Conservation (phyloP, 2,888 invertebrate species). For the Phanerotoma sp. region DNA sequence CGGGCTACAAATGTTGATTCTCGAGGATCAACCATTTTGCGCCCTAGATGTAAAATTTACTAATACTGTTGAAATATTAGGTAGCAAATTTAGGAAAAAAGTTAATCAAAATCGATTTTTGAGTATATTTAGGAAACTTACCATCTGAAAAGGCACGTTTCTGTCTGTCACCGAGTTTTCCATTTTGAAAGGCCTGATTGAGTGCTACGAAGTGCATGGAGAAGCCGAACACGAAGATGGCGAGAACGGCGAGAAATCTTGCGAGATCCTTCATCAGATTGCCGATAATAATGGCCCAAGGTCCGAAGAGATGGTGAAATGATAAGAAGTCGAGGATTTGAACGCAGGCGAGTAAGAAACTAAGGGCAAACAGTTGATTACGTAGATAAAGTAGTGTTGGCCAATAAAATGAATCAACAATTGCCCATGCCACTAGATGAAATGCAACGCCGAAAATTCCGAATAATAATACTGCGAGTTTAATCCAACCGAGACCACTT, state of each 20-base stretch:
- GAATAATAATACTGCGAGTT: slow-evolving; percentile 81
- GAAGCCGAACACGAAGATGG: slow-evolving; percentile 98
- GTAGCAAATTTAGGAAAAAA: too few species aligned
- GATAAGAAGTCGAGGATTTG: slow-evolving; percentile 97
- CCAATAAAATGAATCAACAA: slow-evolving; percentile 69
- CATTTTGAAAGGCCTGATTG: slow-evolving; percentile 87
- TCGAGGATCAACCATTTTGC: too few species aligned
- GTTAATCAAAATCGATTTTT: too few species aligned
- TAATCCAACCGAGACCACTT: slow-evolving; percentile 94
- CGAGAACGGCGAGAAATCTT: slow-evolving; percentile 95
- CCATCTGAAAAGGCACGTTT: slow-evolving; percentile 69
- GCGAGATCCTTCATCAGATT: slow-evolving; percentile 91
- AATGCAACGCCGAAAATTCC: slow-evolving; percentile 89
- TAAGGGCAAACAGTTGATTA: slow-evolving; percentile 95
- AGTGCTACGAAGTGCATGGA: slow-evolving; percentile 96
- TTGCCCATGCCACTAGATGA: slow-evolving; percentile 79
- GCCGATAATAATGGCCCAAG: slow-evolving; percentile 99
- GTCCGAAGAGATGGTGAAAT: slow-evolving; percentile 98
- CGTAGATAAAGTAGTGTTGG: slow-evolving; percentile 89
- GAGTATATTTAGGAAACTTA: too few species aligned
- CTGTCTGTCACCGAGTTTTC: too few species aligned
- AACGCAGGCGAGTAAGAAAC: slow-evolving; percentile 94
- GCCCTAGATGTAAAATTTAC: too few species aligned
- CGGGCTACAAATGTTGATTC: too few species aligned
- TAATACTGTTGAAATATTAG: too few species aligned